Base-by-base conservation (phyloP, 2,113 vertebrate genomes). In the Oriolus oriolus region DNA sequence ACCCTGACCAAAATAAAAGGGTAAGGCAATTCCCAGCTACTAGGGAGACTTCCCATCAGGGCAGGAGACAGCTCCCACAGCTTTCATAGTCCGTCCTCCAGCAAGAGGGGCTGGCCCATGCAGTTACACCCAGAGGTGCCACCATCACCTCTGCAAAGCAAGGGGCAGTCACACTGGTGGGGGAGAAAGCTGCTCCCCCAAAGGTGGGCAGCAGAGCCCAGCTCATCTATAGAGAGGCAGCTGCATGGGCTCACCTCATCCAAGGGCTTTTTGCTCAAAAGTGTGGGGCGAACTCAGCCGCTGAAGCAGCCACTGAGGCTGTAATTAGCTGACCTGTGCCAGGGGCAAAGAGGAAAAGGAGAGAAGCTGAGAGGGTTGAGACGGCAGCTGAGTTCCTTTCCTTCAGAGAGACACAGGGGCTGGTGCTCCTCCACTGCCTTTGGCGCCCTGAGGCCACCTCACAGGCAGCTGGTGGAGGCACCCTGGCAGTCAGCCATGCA, bases 231-330 rank as follows among this genome's bases (percentile, higher is more conserved):
- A 45, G 37, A 45, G 37, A 54, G 21, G 47, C 31, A 84, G 4
- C n/a, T 47, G 22, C 2, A 0, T 2, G 2, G 30, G 26, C 33
- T 90, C 9, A 5, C 16, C 26, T 35, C 2, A 1, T 26, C 23
- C 3, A 2, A 52, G 26, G 13, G 23, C 33, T 82, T 56, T 3
- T 0, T 41, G 20, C 41, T 44, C 11, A 1, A 22, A 87, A 50
- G 7, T 1, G 2, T 0, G 1, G 20, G 17, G 39, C 10, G 5
- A 24, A 31, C 0, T 2, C 10, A 37, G 28, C 39, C 24, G 45
- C 52, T 1, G 2, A 33, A 84, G 37, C 37, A 52, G 56, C 11
- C 35, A 18, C 22, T 2, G 28, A 39, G 52, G 15, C 37, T 79
- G 37, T 37, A 42, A 53, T 53, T 66, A 57, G 20, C 53, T 37